Percentiles rank a stretch among this genome's conserved stretches.
These are phyloP conservation scores for Euplexia lucipara DNA, from an alignment of 2,888 invertebrate genomes.

Conservation along the genomic window DNA sequence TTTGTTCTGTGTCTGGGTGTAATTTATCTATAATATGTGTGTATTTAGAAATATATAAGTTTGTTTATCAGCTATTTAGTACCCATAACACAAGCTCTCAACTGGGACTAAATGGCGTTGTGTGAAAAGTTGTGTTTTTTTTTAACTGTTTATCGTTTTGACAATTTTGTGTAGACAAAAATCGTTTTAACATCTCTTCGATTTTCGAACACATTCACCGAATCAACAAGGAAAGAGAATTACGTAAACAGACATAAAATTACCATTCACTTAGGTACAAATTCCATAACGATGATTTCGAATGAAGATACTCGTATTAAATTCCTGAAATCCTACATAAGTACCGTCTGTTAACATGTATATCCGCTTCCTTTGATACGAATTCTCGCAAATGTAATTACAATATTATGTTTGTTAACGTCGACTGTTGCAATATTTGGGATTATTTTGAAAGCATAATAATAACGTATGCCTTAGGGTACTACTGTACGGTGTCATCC, in stretches of 20 bases:
- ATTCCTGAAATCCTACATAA: constrained; percentile 14
- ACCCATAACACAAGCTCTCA: too few relatives aligned
- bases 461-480: constrained; percentile 43
- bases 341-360: constrained; percentile 4
- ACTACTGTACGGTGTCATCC: constrained; percentile 16
- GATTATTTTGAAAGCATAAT: constrained; percentile 42
- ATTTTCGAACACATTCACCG: background rate
- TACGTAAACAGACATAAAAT: constrained; percentile 7
- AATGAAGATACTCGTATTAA: constrained; percentile 19
- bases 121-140: too few relatives aligned
- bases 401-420: constrained; percentile 26
- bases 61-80: too few relatives aligned
- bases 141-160: too few relatives aligned
- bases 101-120: too few relatives aligned
- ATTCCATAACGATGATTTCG: constrained; percentile 18
- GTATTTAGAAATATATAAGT: too few relatives aligned
- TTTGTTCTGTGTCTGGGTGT: too few relatives aligned
- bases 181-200: background rate
- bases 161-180: too few relatives aligned
- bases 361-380: constrained; percentile 35
- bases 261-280: background rate
- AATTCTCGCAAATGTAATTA: constrained; percentile 25
- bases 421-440: constrained; percentile 23
- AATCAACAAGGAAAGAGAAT: background rate
- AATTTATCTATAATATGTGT: too few relatives aligned